Percentiles rank a stretch among this genome's conserved stretches.
These are phyloP conservation scores for Pituophis catenifer DNA, from an alignment of 2,113 vertebrate genomes.

Conservation along the genomic window DNA sequence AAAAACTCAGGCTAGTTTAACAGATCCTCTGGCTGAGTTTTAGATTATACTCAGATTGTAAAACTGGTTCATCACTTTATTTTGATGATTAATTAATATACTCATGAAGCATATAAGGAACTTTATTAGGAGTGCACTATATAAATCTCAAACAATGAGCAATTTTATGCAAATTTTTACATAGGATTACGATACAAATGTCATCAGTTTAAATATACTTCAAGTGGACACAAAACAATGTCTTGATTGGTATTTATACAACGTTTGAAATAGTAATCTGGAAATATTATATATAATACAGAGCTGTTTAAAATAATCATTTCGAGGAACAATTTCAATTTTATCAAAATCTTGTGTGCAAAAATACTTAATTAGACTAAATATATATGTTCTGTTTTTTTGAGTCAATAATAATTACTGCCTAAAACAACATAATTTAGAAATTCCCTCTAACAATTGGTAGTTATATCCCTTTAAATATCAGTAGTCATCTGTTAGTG, in stretches of 20 bases:
- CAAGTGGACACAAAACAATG: neutral
- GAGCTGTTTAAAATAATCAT: constrained; percentile 10
- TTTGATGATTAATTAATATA: neutral
- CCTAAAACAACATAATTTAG: neutral
- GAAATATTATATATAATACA: constrained; percentile 23
- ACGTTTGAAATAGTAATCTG: neutral
- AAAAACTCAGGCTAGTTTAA: neutral
- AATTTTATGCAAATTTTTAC: neutral
- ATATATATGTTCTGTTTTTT: neutral
- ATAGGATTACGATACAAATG: neutral
- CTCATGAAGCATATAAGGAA: neutral
- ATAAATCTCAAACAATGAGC: neutral
- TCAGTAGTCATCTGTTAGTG: neutral
- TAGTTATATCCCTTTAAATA: constrained; percentile 16
- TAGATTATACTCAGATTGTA: neutral
- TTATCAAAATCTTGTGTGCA: neutral
- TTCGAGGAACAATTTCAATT: neutral
- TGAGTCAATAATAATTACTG: neutral
- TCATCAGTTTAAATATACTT: neutral
- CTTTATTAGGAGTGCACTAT: neutral
- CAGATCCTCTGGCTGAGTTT: neutral
- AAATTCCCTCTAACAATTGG: neutral
- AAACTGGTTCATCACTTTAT: neutral
- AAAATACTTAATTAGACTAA: neutral
- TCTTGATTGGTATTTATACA: neutral